Evolutionary conservation across 2,888 invertebrate species (phyloP).

Genomic region (Hedychridium roseum): DNA sequence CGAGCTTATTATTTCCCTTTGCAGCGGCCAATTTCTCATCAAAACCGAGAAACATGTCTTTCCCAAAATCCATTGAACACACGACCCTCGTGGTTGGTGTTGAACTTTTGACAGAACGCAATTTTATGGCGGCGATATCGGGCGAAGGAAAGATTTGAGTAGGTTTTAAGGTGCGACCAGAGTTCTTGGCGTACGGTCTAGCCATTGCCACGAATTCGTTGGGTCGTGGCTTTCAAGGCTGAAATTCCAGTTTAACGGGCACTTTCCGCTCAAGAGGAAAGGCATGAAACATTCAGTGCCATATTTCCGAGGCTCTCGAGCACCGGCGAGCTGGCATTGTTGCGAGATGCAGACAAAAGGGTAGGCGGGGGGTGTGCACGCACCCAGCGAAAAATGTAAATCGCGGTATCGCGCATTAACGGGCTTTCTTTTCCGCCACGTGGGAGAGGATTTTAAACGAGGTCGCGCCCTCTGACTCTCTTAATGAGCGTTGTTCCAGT

Average conservation of each 20-base stretch:
- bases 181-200: too few species aligned
- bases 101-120: too few species aligned
- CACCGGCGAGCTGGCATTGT: background rate
- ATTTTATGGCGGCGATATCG: too few species aligned
- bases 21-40: too few species aligned
- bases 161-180: too few species aligned
- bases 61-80: too few species aligned
- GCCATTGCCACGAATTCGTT: too few species aligned
- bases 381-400: slow-evolving; percentile 10
- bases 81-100: too few species aligned
- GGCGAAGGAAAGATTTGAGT: too few species aligned
- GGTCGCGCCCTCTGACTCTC: slow-evolving; percentile 1
- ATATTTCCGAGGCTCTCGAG: background rate
- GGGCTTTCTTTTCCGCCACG: slow-evolving; percentile 3
- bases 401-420: slow-evolving; percentile 8
- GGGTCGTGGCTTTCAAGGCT: slow-evolving; percentile 6
- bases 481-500: slow-evolving; percentile 14
- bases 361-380: background rate
- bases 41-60: too few species aligned
- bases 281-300: background rate
- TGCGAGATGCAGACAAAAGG: background rate
- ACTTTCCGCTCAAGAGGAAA: background rate
- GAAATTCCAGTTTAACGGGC: slow-evolving; percentile 16
- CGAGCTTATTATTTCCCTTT: too few species aligned
- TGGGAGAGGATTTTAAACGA: slow-evolving; percentile 9